A percentile compares a stretch with the other conserved stretches of the same genome.
These are phyloP conservation scores for Caenorhabditis sp. DNA, from an alignment of 2,888 invertebrate species.

Conservation along the genomic window DNA sequence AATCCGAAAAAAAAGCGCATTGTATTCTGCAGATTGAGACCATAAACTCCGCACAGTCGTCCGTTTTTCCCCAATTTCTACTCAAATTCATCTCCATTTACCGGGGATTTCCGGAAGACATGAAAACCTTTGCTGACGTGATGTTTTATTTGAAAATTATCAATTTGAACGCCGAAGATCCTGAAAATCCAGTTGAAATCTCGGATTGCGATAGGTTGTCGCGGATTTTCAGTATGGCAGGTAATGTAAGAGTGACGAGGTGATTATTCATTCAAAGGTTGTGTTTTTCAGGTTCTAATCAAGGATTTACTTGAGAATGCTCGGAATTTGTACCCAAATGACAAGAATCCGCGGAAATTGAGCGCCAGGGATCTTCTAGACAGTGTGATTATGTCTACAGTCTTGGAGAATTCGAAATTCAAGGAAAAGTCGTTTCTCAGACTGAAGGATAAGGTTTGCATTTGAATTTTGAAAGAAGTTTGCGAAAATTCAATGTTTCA, in stretches of 20 bases:
- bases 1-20: neutral
- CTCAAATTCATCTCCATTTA: constrained; percentile 19
- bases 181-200: constrained; percentile 10
- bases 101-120: neutral
- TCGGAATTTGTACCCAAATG: constrained; percentile 26
- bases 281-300: constrained; percentile 24
- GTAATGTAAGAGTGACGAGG: constrained; percentile 13
- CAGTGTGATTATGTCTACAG: constrained; percentile 11
- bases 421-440: constrained; percentile 34
- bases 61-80: constrained; percentile 16
- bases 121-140: constrained; percentile 3
- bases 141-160: constrained; percentile 39
- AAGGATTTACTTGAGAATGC: constrained; percentile 46
- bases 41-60: neutral
- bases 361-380: constrained; percentile 29
- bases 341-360: constrained; percentile 16
- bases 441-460: constrained; percentile 28
- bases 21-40: constrained; percentile 21
- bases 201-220: neutral
- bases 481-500: constrained; percentile 1
- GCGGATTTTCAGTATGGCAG: neutral
- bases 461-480: constrained; percentile 7
- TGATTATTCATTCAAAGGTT: neutral
- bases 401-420: constrained; percentile 10
- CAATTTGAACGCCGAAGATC: constrained; percentile 6